Percentiles rank a stretch among this genome's conserved stretches.
Conservation (phyloP, 2,888 invertebrate species). For the Phortica okadai region DNA sequence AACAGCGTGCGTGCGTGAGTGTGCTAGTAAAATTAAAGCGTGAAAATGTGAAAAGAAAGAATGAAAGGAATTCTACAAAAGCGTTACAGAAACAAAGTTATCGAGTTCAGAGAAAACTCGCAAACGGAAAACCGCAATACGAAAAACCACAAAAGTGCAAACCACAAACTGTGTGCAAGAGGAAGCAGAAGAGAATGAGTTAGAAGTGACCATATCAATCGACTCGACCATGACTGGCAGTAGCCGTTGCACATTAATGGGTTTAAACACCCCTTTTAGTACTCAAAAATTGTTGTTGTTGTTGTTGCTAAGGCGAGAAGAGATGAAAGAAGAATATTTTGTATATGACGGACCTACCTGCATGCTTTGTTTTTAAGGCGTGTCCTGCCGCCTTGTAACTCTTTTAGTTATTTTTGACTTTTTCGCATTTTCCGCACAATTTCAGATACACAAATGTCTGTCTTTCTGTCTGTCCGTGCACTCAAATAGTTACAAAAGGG, state of each 20-base stretch:
- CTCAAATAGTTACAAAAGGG: conserved; percentile 51
- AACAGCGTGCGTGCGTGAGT: conserved; percentile 39
- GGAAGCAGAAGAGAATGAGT: background rate
- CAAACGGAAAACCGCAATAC: conserved; percentile 55
- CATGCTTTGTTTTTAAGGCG: conserved; percentile 48
- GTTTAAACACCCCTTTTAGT: conserved; percentile 65
- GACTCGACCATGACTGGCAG: conserved; percentile 30
- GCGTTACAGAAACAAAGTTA: conserved; percentile 30
- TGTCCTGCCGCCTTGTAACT: conserved; percentile 41
- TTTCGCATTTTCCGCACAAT: conserved; percentile 23
- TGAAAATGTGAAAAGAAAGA: conserved; percentile 53
- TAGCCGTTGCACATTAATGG: conserved; percentile 64
- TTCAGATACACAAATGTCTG: background rate
- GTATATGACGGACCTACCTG: background rate
- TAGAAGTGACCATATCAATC: background rate
- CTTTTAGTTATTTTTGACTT: conserved; percentile 47
- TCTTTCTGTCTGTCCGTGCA: background rate
- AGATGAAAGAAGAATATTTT: too few relatives aligned
- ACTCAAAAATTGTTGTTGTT: background rate
- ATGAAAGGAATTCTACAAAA: conserved; percentile 41
- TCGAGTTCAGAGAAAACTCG: conserved; percentile 46
- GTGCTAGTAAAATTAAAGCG: conserved; percentile 60
- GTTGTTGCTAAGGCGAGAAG: background rate
- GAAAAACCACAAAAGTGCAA: conserved; percentile 45
- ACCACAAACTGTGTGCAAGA: conserved; percentile 25